Evolutionary conservation across 2,797 vertebrate genomes (phyloP).

Genomic region (Emydoidea blandingii): DNA sequence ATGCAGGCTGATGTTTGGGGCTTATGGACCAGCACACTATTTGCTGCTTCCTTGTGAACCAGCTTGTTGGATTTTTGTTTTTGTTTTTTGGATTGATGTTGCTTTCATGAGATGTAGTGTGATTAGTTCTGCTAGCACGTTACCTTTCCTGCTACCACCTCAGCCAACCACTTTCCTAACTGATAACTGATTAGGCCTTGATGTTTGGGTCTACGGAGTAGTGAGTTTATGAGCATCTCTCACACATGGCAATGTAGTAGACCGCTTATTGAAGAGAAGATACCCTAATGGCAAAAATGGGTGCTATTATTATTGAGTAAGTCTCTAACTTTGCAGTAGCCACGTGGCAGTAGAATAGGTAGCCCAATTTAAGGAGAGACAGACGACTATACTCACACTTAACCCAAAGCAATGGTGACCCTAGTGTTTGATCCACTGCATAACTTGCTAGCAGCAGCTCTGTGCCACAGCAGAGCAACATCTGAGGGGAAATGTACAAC

Average conservation of each 20-base stretch:
- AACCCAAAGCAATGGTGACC: background rate
- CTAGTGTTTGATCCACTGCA: background rate
- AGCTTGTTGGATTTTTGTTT: background rate
- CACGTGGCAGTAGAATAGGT: background rate
- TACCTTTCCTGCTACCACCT: background rate
- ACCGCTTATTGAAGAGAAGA: background rate
- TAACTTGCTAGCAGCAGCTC: background rate
- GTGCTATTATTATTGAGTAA: fast-evolving
- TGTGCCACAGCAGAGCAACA: background rate
- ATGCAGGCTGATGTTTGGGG: background rate
- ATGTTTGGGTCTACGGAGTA: background rate
- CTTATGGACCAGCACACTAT: background rate
- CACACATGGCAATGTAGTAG: background rate
- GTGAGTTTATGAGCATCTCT: background rate
- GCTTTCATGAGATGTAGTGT: background rate
- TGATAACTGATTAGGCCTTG: background rate
- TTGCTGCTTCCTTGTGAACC: background rate
- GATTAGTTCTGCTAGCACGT: background rate
- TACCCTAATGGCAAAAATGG: background rate
- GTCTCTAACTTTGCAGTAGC: background rate
- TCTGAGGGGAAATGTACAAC: background rate
- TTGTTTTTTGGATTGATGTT: background rate
- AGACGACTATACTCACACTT: background rate
- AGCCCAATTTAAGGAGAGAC: background rate
- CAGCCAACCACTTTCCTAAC: background rate